A percentile compares a stretch with the other conserved stretches of the same genome.
Conservation (phyloP, 2,113 vertebrate species). For the Campylomormyrus numenius region DNA sequence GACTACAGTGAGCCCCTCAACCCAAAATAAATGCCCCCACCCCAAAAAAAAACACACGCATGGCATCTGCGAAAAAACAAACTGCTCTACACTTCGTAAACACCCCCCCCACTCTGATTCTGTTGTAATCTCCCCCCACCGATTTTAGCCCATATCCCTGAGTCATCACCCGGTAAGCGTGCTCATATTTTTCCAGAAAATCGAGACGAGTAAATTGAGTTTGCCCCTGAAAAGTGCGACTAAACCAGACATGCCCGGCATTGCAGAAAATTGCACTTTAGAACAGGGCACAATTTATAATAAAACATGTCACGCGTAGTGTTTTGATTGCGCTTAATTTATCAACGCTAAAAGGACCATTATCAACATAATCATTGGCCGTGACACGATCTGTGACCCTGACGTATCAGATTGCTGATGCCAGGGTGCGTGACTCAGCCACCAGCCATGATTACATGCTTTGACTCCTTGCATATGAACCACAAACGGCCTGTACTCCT, state of each 20-base stretch:
- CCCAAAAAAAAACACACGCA: neutral
- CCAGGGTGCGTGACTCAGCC: neutral
- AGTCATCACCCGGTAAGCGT: neutral
- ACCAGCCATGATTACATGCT: neutral
- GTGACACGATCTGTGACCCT: neutral
- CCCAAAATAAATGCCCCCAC: neutral
- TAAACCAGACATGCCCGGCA: neutral
- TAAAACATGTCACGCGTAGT: neutral
- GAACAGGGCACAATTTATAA: neutral
- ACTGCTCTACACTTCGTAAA: neutral
- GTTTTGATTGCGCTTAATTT: neutral
- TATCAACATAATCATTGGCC: neutral
- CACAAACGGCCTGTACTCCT: neutral
- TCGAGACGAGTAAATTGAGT: neutral
- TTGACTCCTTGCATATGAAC: neutral
- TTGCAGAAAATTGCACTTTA: neutral
- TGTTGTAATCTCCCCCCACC: neutral
- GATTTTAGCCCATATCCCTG: neutral
- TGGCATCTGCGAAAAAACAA: neutral
- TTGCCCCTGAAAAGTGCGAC: neutral
- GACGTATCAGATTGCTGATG: neutral
- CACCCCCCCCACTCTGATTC: neutral
- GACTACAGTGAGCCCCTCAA: neutral
- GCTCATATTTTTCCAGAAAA: neutral
- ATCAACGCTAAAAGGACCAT: neutral